Conservation (phyloP, 1,140 invertebrate genomes). For the Lordiphosa mommai region DNA sequence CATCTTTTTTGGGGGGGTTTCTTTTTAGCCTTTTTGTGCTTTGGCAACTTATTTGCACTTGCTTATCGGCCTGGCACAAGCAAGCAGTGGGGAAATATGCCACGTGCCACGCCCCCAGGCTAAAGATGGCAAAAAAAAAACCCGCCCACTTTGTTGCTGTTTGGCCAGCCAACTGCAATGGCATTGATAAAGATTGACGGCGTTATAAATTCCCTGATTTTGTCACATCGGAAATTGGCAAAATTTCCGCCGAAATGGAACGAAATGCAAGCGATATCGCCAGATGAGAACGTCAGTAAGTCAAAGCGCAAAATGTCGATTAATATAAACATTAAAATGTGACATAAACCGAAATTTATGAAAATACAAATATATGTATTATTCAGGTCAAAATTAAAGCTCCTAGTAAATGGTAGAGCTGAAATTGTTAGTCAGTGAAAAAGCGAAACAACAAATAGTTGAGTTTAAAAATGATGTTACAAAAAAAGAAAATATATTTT, state of each 20-base stretch:
- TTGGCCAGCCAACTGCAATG: slow-evolving; percentile 68
- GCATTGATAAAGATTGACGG: slow-evolving; percentile 77
- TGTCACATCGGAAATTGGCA: slow-evolving; percentile 79
- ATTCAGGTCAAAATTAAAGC: too few relatives aligned
- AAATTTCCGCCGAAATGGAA: slow-evolving; percentile 52
- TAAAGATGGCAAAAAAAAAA: background rate
- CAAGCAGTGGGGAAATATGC: slow-evolving; percentile 47
- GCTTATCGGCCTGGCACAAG: slow-evolving; percentile 48
- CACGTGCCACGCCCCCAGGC: slow-evolving; percentile 29
- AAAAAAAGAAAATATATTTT: too few relatives aligned
- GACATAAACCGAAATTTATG: slow-evolving; percentile 24
- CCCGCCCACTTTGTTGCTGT: slow-evolving; percentile 38
- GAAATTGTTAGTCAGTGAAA: too few relatives aligned
- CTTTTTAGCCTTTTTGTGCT: slow-evolving; percentile 14
- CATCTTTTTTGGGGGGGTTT: slow-evolving; percentile 9
- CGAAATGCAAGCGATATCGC: slow-evolving; percentile 10
- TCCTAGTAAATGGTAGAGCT: too few relatives aligned
- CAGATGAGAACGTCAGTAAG: slow-evolving; percentile 32
- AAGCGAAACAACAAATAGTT: too few relatives aligned
- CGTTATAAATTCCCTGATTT: slow-evolving; percentile 79
- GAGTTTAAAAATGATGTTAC: too few relatives aligned
- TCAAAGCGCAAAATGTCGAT: slow-evolving; percentile 1
- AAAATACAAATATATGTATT: too few relatives aligned
- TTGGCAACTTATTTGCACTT: slow-evolving; percentile 70
- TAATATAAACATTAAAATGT: slow-evolving; percentile 13